Base-by-base conservation (phyloP, 2,797 vertebrate genomes). In the Sandelia bainsii region DNA sequence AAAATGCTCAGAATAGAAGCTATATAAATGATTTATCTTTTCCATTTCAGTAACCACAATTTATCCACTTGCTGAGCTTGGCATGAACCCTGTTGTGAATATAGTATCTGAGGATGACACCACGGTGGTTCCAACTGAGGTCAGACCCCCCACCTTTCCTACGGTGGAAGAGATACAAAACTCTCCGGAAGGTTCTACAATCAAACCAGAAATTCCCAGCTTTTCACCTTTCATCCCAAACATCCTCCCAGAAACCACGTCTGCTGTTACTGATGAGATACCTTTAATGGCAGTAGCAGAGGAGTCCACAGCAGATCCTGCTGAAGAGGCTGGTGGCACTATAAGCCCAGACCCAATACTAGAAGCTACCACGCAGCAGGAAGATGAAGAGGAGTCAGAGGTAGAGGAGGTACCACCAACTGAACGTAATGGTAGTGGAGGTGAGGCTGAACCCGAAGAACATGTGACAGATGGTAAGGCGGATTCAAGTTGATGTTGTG, bases 31-130 rank as follows among this genome's bases (percentile, higher is more conserved):
- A 60, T 62, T 51, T 1, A 68, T 57, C 17, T 37, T 11, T 66
- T 69, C 29, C 20, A 65, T 85, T 85, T 66, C 74, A 92, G 91
- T 89, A 37, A 87, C 72, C 6, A 90, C 80, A 40, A 34, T 91
- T 62, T 81, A 91, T 79, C 74, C 86, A 29, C 78, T 80, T 3
- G 82, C 64, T 3, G 88, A 82, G 50, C 77, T 83, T 0, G 66
- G 60, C 27, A 14, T 87, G 1, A 81, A 82, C 13, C 59, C 68
- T 13, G 17, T 39, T 9, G 71, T 84, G 40, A 50, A 23, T 0
- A 8, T 6, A 1, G 5, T 45, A 23, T 59, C 74, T 0, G 71
- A 57, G 32, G 64, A 64, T 0, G 53, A 34, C 23, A n/a, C 64
- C 66, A 62, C 66, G 1, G 29, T 61, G 42, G 13, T 37, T 0